Evolutionary conservation across 2,888 invertebrate species (phyloP), one percentile per base, ranked within the genome.

Genomic region (Resseliella maxima): DNA sequence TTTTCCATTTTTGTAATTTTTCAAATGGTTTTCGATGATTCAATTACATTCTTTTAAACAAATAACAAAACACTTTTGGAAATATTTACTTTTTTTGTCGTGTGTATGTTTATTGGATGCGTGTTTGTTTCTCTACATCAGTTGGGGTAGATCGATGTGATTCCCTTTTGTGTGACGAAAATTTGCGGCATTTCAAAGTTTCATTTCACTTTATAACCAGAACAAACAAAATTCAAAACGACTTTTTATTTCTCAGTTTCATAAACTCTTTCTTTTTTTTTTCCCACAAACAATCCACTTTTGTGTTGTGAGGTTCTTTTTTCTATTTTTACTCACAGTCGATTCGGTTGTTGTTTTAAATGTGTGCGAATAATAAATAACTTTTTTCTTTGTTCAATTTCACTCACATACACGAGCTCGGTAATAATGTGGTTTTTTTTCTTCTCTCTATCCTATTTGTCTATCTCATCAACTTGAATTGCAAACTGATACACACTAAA

Each of bases 21-120:
- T 2, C 10, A 72, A 72, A 35, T 72, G 72, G 72, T 15, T 27
- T 31, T 31, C 35, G 72, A 3, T 72, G 27, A 72, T 72, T 12
- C 72, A 72, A 72, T 31, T 31, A 72, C 6, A 72, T 31, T 72
- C 31, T 72, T 31, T 31, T 72, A 72, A 15, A 35, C 72, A 72
- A 72, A 72, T 72, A 72, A 72, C 72, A 72, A n/a, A 72, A 72
- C 72, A 72, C 72, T 72, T 72, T 72, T 50, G 5, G n/a, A 72
- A 35, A 72, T 72, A 72, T 72, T 72, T 72, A 72, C 72, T 72
- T 72, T 72, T 72, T 59, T 24, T 59, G 24, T 27, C n/a, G 59
- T 27, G 24, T 27, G 59, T 24, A 5, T n/a, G 24, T 24, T 24
- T 12, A 41, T 8, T 50, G 24, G 59, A 10, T 59, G 59, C 59